Evolutionary conservation across 2,113 vertebrate genomes (phyloP).

Genomic region (Agelaius tricolor): DNA sequence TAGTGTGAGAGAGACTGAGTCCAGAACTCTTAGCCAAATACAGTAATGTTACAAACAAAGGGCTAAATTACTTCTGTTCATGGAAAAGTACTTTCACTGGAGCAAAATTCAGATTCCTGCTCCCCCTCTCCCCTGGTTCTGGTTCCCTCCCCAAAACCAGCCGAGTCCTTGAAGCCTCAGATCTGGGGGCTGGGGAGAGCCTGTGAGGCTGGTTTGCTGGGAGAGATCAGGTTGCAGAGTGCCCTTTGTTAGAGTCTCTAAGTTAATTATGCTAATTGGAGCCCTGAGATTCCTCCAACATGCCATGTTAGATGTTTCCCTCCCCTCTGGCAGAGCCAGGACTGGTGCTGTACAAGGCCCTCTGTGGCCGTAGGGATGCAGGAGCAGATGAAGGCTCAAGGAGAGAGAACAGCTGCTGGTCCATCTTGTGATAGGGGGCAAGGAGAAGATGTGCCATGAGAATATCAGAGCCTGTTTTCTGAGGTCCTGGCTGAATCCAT

Average conservation of each 20-base stretch:
- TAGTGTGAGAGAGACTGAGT: background rate
- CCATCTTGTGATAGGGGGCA: background rate
- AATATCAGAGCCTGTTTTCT: constrained; percentile 1
- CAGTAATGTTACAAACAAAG: constrained; percentile 41
- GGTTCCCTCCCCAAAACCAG: background rate
- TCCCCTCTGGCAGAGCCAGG: background rate
- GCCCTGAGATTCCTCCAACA: constrained; percentile 60
- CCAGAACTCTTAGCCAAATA: constrained; percentile 35
- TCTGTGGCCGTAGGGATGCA: background rate
- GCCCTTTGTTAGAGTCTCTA: constrained; percentile 65
- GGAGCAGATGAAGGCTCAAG: background rate
- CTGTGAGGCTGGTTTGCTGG: constrained; percentile 66
- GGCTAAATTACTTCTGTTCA: constrained; percentile 22
- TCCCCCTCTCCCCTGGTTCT: background rate
- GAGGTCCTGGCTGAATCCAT: constrained; percentile 4
- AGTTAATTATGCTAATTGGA: constrained; percentile 75
- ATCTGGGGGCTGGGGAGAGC: constrained; percentile 45
- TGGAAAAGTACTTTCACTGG: background rate
- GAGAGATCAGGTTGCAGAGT: constrained; percentile 73
- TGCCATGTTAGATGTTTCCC: background rate
- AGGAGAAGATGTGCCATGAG: background rate
- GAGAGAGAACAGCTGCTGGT: background rate
- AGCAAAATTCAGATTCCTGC: background rate
- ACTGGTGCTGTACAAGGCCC: background rate
- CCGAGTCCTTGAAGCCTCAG: background rate